Conservation (phyloP, 1,140 invertebrate genomes). For the Drosophila nebulosa region DNA sequence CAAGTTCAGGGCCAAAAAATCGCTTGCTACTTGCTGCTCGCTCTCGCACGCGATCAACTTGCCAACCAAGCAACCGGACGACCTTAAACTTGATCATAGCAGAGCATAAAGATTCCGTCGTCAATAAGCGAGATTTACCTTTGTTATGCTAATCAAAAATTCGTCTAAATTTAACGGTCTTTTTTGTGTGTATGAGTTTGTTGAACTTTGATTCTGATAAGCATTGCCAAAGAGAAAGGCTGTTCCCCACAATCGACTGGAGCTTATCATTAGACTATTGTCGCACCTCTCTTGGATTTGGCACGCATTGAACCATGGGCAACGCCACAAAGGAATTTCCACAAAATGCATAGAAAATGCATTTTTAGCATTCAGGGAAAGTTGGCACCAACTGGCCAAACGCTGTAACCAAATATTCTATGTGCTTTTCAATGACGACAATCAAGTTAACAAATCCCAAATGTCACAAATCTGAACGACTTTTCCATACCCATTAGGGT, state of each 20-base stretch:
- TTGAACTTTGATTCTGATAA: conserved; percentile 47
- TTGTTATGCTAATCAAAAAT: conserved; percentile 60
- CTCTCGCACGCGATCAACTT: conserved; percentile 59
- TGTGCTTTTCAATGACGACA: conserved; percentile 26
- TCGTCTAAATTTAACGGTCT: conserved; percentile 2
- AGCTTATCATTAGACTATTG: conserved; percentile 49
- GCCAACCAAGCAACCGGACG: background rate
- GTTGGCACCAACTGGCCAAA: conserved; percentile 29
- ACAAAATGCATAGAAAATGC: conserved; percentile 18
- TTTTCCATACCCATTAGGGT: background rate
- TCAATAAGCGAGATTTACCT: conserved; percentile 6
- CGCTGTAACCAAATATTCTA: conserved; percentile 19
- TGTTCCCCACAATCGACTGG: conserved; percentile 12
- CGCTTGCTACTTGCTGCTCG: conserved; percentile 14
- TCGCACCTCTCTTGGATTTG: conserved; percentile 34
- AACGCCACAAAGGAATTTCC: conserved; percentile 15
- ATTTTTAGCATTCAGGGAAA: conserved; percentile 45
- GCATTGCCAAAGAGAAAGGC: conserved; percentile 58
- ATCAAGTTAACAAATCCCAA: background rate
- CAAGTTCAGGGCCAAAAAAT: conserved; percentile 68
- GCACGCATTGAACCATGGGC: conserved; percentile 29
- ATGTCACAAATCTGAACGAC: background rate
- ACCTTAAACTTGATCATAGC: conserved; percentile 36
- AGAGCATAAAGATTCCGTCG: conserved; percentile 6
- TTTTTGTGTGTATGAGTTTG: conserved; percentile 35